Evolutionary conservation across 37 sponge, comb jelly and placozoan species (phyloP), one percentile per base, ranked within the genome.

Genomic region (Mnemiopsis leidyi): DNA sequence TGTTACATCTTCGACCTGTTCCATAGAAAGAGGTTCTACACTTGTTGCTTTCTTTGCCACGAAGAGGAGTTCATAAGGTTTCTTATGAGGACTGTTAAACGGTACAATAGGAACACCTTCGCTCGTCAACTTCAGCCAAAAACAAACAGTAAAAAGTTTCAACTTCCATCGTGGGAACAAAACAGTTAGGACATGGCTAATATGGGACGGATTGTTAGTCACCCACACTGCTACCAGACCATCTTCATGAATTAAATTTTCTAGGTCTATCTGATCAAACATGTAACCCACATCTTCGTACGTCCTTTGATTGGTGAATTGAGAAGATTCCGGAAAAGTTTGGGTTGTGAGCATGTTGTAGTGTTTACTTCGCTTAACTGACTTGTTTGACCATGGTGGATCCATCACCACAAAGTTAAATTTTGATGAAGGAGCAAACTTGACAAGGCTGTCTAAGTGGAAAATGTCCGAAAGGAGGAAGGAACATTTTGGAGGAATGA

Each of bases 211-310:
- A 3, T 85, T 85, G 90, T 85, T 85, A 13, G 90, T 85, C 7
- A 85, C 61, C 90, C 90, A 85, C 5, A 85, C 21, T 36, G n/a
- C 90, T 0, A 85, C 23, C 24, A 85, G 29, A 23, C 90, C 90
- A 2, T 40, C 26, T 0, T 18, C 30, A 29, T 18, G 23, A 1
- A 85, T 25, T 39, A 85, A 29, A 13, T 18, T 23, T 1, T 35
- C 26, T 23, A 85, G 23, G 26, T 18, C 16, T 26, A 85, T 40
- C 30, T 85, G 1, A 40, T 85, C 90, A 33, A 85, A 85, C 90
- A 85, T 85, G 90, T 85, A 85, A 0, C 90, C 90, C 1, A 85
- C 61, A 23, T 85, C 61, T 26, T 85, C 90, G 23, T 85, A 85
- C 48, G 21, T 39, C 29, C 90, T 85, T 2, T 33, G 21, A 28